These are phyloP conservation scores for Ceratothoa steindachneri DNA, from an alignment of 2,888 invertebrate species.

Conservation along the genomic window DNA sequence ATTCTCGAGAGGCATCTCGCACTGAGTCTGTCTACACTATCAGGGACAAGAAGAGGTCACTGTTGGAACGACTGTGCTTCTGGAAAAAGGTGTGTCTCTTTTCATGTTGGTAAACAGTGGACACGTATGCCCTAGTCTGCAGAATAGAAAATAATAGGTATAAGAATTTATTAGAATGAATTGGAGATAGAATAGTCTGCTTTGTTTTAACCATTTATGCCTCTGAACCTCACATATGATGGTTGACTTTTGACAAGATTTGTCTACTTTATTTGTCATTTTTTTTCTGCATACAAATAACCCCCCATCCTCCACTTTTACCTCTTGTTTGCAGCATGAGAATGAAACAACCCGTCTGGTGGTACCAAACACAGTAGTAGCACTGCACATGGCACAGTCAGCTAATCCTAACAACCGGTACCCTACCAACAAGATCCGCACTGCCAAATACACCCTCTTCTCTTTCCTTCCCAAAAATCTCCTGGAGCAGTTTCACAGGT, in stretches of 20 bases:
- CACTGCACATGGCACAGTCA: constrained; percentile 71
- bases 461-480: constrained; percentile 94
- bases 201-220: no score
- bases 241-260: no score
- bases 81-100: constrained; percentile 49
- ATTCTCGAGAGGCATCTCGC: constrained; percentile 81
- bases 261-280: not conserved
- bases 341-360: constrained; percentile 63
- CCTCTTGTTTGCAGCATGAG: no score
- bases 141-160: no score
- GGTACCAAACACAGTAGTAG: constrained; percentile 79
- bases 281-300: not conserved
- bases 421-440: constrained; percentile 78
- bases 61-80: constrained; percentile 50
- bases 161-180: no score
- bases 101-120: not conserved
- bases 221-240: not conserved
- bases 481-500: constrained; percentile 85
- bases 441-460: constrained; percentile 88
- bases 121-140: no score
- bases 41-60: constrained; percentile 53
- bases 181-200: no score
- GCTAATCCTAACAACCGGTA: constrained; percentile 79
- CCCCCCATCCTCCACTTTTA: no score
- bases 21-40: constrained; percentile 86